Evolutionary conservation across 2,113 vertebrate species (phyloP).

Genomic region (Brachypodius melanocephalos): DNA sequence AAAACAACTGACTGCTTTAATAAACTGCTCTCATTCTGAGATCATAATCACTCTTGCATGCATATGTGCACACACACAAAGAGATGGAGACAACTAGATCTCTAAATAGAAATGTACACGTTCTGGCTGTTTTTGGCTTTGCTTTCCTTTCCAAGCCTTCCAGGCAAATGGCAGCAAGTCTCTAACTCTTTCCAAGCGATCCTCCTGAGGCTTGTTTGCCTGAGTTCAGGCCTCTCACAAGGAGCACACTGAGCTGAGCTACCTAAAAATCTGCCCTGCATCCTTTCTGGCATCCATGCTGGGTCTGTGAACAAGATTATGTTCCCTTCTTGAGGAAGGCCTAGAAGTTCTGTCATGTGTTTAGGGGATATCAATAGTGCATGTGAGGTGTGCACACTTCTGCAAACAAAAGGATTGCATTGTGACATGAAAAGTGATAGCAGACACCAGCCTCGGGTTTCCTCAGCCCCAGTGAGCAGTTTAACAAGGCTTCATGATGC

Average conservation of each 20-base stretch:
- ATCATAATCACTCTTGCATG: slow-evolving; percentile 42
- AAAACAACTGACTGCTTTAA: background rate
- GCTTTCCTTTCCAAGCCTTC: slow-evolving; percentile 47
- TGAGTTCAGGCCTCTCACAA: background rate
- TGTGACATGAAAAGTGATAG: slow-evolving; percentile 43
- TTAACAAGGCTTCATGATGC: slow-evolving; percentile 51
- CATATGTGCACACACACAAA: slow-evolving; percentile 32
- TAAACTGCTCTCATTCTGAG: slow-evolving; percentile 40
- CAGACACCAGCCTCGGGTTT: slow-evolving; percentile 36
- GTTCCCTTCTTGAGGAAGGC: slow-evolving; percentile 9
- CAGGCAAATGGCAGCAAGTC: slow-evolving; percentile 62
- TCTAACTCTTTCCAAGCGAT: slow-evolving; percentile 6
- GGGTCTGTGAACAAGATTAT: background rate
- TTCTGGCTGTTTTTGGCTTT: slow-evolving; percentile 29
- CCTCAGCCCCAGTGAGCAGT: slow-evolving; percentile 41
- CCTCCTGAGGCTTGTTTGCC: slow-evolving; percentile 25
- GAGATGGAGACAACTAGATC: background rate
- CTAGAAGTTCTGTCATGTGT: background rate
- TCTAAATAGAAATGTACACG: background rate
- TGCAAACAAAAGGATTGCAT: background rate
- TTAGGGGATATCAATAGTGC: slow-evolving; percentile 36
- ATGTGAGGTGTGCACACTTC: background rate
- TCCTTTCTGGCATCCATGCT: background rate
- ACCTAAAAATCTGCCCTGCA: slow-evolving; percentile 33
- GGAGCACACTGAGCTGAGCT: background rate